Evolutionary conservation across 2,113 vertebrate genomes (phyloP).

Genomic region (Hoplias malabaricus): DNA sequence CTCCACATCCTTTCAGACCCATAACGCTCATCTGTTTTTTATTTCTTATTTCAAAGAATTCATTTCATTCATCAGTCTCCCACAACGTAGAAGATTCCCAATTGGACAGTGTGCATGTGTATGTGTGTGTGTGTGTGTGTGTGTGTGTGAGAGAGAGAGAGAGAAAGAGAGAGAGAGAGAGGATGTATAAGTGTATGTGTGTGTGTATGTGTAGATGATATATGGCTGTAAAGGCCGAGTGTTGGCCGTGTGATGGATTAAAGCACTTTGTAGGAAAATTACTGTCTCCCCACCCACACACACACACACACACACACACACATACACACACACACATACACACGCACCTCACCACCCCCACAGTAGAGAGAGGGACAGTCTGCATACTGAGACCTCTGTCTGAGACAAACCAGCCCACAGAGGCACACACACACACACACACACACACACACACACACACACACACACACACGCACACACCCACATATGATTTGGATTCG

Average conservation of each 20-base stretch:
- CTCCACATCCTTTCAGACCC: no score
- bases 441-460: not conserved
- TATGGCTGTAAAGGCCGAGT: conserved; percentile 96
- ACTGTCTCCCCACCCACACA: conserved; percentile 89
- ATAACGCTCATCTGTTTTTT: no score
- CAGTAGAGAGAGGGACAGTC: no score
- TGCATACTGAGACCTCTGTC: no score
- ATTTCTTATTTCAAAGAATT: no score
- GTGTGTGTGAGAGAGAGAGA: no score
- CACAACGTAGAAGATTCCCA: no score
- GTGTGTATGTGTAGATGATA: conserved; percentile 84
- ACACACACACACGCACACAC: not conserved
- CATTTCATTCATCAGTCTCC: no score
- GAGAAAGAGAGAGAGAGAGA: no score
- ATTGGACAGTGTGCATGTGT: not conserved
- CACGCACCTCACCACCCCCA: no score
- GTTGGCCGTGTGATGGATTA: conserved; percentile 99
- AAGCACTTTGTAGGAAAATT: conserved; percentile 99
- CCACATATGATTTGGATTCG: not conserved
- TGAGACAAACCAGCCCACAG: conserved; percentile 56
- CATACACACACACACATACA: not conserved
- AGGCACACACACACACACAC: conserved; percentile 61
- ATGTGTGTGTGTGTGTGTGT: not conserved
- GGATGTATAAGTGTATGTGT: not conserved
- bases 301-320: not conserved